phyloP scores from a whole-genome alignment of 1,140 invertebrate genomes.

The Plutomurus gul region DNA sequence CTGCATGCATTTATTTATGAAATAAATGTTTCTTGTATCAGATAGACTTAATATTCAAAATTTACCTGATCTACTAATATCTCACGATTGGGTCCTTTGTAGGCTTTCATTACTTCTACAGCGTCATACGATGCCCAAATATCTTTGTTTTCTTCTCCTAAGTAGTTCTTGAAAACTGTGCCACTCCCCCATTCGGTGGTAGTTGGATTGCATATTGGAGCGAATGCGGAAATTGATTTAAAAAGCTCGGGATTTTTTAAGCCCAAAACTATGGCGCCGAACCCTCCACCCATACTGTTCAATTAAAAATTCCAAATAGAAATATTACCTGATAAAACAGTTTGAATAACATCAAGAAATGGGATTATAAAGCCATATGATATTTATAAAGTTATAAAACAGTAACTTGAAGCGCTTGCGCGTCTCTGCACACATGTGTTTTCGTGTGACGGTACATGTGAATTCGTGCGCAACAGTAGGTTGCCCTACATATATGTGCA shows the following conservation, averaged over 20 bases:
- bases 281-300: constrained; percentile 95
- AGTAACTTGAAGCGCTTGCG: too few species aligned
- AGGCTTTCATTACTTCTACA: constrained; percentile 77
- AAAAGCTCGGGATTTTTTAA: constrained; percentile 91
- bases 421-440: too few species aligned
- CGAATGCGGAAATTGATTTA: constrained; percentile 91
- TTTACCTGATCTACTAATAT: constrained; percentile 89
- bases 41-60: not conserved
- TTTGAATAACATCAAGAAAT: too few species aligned
- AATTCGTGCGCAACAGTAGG: too few species aligned
- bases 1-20: too few species aligned
- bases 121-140: constrained; percentile 89
- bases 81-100: constrained; percentile 80
- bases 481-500: too few species aligned
- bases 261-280: constrained; percentile 90
- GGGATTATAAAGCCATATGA: too few species aligned
- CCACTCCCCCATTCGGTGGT: constrained; percentile 81
- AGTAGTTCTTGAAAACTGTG: constrained; percentile 84
- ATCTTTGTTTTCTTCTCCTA: constrained; percentile 69
- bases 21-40: too few species aligned
- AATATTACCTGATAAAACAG: too few species aligned
- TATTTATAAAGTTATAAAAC: too few species aligned
- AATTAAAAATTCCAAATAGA: constrained; percentile 55
- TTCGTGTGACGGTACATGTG: too few species aligned
- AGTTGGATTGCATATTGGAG: constrained; percentile 90